Percentiles rank a stretch among this genome's conserved stretches.
Evolutionary conservation across 2,888 invertebrate genomes (phyloP).

Genomic region (Drosophila yooni): DNA sequence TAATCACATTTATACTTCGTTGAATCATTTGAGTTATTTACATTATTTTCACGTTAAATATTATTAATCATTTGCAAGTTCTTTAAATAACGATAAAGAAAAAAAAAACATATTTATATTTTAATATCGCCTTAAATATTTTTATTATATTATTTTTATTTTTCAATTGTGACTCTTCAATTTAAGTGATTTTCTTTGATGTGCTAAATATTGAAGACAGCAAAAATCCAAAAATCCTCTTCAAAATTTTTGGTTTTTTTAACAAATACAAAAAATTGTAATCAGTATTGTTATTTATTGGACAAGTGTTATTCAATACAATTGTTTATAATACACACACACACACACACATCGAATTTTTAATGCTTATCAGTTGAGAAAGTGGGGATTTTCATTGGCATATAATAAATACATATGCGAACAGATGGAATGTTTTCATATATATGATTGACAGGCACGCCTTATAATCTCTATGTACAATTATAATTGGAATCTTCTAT

Average conservation of each 20-base stretch:
- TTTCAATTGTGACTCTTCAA: neutral
- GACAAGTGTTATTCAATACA: conserved; percentile 30
- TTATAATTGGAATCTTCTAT: neutral
- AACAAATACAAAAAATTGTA: neutral
- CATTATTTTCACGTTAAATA: neutral
- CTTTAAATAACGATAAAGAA: neutral
- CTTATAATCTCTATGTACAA: conserved; percentile 13
- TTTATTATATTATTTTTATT: neutral
- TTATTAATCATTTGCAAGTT: neutral
- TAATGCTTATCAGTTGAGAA: conserved; percentile 40
- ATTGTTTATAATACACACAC: conserved; percentile 33
- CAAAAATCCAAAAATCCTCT: neutral
- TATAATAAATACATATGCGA: conserved; percentile 9
- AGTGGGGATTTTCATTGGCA: conserved; percentile 22
- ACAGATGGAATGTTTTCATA: neutral
- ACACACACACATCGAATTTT: neutral
- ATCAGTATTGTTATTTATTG: conserved; percentile 43
- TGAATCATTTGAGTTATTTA: neutral
- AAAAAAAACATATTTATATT: neutral
- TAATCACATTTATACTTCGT: neutral
- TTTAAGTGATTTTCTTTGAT: neutral
- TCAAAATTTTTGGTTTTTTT: neutral
- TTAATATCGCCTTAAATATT: neutral
- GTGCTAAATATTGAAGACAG: neutral
- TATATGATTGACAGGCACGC: conserved; percentile 6